These are phyloP conservation scores for Leptestheria dahalacensis DNA, from an alignment of 1,140 invertebrate species.

Conservation along the genomic window DNA sequence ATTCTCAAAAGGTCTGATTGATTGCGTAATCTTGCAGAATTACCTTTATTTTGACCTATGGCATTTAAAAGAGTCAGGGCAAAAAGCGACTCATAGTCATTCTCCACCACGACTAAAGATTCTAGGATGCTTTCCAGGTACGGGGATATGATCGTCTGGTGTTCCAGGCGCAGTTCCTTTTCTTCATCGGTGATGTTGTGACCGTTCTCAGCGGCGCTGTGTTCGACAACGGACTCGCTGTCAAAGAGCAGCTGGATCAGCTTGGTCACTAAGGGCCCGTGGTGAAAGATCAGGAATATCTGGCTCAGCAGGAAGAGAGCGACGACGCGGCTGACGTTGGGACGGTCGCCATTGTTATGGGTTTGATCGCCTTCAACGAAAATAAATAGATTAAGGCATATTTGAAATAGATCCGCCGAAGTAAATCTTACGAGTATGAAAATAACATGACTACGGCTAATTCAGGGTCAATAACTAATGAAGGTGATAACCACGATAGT, in stretches of 20 bases:
- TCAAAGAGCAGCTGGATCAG: slow-evolving; percentile 69
- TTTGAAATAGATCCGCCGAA: too few species aligned
- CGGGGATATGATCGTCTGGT: slow-evolving; percentile 31
- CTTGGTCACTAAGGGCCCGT: slow-evolving; percentile 56
- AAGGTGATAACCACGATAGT: too few species aligned
- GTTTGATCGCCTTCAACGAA: background rate
- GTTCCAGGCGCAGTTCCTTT: slow-evolving; percentile 41
- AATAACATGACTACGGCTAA: too few species aligned
- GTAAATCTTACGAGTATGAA: too few species aligned
- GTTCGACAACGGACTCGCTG: background rate
- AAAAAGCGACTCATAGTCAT: slow-evolving; percentile 88
- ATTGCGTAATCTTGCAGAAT: too few species aligned
- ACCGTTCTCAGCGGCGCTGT: background rate
- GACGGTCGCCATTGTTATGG: slow-evolving; percentile 21
- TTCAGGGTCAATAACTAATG: too few species aligned
- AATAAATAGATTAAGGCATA: background rate
- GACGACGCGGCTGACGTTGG: slow-evolving; percentile 71
- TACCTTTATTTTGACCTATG: slow-evolving; percentile 86
- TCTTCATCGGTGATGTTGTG: slow-evolving; percentile 84
- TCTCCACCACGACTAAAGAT: slow-evolving; percentile 57
- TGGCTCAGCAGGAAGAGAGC: slow-evolving; percentile 83
- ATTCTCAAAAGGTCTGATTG: too few species aligned
- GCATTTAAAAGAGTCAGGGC: slow-evolving; percentile 83
- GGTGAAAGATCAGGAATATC: slow-evolving; percentile 88
- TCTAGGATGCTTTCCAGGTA: slow-evolving; percentile 79